phyloP scores from a whole-genome alignment of 2,888 invertebrate species.

The Phrixothrix hirtus region DNA sequence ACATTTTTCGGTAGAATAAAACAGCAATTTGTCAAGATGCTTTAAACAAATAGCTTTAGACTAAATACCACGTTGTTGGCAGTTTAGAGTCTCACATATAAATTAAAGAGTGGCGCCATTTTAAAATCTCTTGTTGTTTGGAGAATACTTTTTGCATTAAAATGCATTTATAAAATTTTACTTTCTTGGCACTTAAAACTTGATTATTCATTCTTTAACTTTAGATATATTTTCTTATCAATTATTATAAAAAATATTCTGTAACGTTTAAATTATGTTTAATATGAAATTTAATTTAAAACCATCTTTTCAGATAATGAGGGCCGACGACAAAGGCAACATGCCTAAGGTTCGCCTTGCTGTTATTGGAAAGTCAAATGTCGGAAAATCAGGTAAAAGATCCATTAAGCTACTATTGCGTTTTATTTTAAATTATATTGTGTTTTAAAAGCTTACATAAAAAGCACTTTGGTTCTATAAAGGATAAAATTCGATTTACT shows the following conservation, averaged over 20 bases:
- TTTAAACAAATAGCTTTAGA: conserved; percentile 18
- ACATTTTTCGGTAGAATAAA: conserved; percentile 10
- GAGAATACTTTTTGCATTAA: conserved; percentile 2
- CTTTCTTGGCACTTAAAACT: conserved; percentile 14
- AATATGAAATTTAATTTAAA: too few species aligned
- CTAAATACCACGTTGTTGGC: conserved; percentile 28
- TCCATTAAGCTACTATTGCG: too few species aligned
- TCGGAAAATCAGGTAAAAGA: conserved; percentile 78
- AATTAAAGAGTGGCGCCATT: conserved; percentile 28
- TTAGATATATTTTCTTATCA: too few species aligned
- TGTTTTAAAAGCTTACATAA: too few species aligned
- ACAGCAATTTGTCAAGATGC: conserved; percentile 17
- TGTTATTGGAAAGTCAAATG: conserved; percentile 75
- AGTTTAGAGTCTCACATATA: conserved; percentile 16
- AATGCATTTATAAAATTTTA: conserved; percentile 10
- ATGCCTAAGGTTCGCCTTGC: conserved; percentile 72
- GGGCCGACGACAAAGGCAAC: conserved; percentile 67
- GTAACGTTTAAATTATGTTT: too few species aligned
- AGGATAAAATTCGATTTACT: too few species aligned
- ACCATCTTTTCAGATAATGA: conserved; percentile 57
- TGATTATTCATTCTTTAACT: neutral
- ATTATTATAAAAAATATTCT: too few species aligned
- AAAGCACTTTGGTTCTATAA: too few species aligned
- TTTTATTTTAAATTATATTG: too few species aligned
- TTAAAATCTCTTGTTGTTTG: conserved; percentile 11